Conservation (phyloP, 2,113 vertebrate species). For the Petaurus breviceps region DNA sequence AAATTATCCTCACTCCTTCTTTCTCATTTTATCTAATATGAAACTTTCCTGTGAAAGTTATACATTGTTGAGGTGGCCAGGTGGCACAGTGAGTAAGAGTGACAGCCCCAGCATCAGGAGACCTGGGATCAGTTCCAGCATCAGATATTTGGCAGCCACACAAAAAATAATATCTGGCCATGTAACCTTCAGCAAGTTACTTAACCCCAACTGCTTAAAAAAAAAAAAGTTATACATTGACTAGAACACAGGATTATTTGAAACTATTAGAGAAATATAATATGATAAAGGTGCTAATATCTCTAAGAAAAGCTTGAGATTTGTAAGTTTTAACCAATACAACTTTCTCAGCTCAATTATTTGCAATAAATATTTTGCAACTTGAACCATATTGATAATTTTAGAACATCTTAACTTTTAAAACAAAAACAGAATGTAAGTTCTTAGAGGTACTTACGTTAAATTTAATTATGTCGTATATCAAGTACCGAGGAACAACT, state of each 20-base stretch:
- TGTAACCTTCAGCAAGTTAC: no score
- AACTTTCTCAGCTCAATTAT: neutral
- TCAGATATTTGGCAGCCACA: no score
- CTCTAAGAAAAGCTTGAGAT: neutral
- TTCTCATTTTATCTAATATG: neutral
- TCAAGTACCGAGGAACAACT: slow-evolving; percentile 96
- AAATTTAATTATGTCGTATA: slow-evolving; percentile 99
- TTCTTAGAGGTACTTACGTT: slow-evolving; percentile 90
- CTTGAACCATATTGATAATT: neutral
- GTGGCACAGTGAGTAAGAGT: no score
- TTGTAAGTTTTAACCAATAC: neutral
- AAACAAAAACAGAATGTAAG: slow-evolving; percentile 17
- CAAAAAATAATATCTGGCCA: no score
- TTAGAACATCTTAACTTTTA: neutral
- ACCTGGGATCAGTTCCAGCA: no score
- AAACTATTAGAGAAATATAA: neutral
- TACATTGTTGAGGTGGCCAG: no score
- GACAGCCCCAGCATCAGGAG: no score
- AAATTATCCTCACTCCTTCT: neutral
- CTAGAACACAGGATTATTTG: neutral
- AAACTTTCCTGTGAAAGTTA: neutral
- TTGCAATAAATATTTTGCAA: neutral
- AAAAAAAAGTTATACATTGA: neutral
- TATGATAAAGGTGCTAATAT: no score
- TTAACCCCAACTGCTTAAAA: no score